Conservation (phyloP, 2,113 vertebrate genomes). For the Telmatochromis sp. region DNA sequence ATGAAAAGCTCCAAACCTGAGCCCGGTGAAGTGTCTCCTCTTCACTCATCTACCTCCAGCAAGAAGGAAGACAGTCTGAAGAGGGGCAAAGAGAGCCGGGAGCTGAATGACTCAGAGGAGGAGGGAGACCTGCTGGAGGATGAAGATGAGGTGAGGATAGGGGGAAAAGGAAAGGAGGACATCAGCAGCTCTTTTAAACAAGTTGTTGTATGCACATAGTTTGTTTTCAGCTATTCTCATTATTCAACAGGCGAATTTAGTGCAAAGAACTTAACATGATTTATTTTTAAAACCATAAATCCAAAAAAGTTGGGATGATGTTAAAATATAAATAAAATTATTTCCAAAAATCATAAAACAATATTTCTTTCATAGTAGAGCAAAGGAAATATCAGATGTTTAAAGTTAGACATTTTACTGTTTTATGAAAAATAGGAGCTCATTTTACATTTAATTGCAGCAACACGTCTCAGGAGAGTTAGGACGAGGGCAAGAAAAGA, state of each 20-base stretch:
- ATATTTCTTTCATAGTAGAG: background rate
- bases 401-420: background rate
- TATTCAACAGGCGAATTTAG: background rate
- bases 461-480: background rate
- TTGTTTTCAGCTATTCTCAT: background rate
- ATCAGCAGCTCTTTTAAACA: background rate
- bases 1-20: constrained; percentile 72
- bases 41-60: constrained; percentile 54
- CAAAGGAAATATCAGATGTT: background rate
- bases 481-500: background rate
- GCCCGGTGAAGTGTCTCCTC: constrained; percentile 71
- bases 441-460: background rate
- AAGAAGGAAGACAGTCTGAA: constrained; percentile 69
- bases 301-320: background rate
- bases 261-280: background rate
- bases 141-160: constrained; percentile 67
- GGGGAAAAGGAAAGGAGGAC: background rate
- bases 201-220: background rate
- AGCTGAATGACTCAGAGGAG: constrained; percentile 74
- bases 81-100: constrained; percentile 53
- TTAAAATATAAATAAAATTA: background rate
- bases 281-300: background rate
- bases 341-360: background rate
- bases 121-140: constrained; percentile 83
- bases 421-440: background rate